Evolutionary conservation across 2,113 vertebrate species (phyloP).

Genomic region (Uria lomvia): DNA sequence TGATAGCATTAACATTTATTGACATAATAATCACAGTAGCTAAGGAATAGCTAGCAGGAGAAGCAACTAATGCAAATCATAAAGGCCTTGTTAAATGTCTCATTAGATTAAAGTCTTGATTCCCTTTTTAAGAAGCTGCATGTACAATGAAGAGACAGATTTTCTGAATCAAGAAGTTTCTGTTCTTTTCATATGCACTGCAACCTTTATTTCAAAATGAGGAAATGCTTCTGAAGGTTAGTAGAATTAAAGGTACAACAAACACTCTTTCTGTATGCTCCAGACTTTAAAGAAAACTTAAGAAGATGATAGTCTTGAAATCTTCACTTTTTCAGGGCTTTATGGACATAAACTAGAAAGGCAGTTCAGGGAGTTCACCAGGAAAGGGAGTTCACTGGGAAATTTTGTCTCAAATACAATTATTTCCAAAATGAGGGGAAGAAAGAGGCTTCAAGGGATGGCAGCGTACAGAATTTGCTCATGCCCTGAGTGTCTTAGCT

Average conservation of each 20-base stretch:
- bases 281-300: background rate
- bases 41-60: background rate
- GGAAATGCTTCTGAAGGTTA: background rate
- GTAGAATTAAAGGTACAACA: background rate
- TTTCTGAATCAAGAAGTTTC: background rate
- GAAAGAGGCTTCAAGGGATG: background rate
- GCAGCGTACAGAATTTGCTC: background rate
- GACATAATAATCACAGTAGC: background rate
- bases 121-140: background rate
- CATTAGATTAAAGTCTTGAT: background rate
- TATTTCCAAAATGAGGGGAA: background rate
- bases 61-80: background rate
- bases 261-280: background rate
- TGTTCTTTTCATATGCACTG: background rate
- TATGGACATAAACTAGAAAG: background rate
- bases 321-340: background rate
- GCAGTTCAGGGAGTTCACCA: background rate
- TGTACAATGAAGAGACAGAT: background rate
- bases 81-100: background rate
- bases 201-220: background rate
- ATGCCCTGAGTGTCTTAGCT: background rate
- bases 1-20: background rate
- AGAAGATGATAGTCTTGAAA: background rate
- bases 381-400: background rate
- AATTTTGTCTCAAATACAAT: background rate